Conservation (phyloP, 2,888 invertebrate genomes). For the Branchellion lobata region DNA sequence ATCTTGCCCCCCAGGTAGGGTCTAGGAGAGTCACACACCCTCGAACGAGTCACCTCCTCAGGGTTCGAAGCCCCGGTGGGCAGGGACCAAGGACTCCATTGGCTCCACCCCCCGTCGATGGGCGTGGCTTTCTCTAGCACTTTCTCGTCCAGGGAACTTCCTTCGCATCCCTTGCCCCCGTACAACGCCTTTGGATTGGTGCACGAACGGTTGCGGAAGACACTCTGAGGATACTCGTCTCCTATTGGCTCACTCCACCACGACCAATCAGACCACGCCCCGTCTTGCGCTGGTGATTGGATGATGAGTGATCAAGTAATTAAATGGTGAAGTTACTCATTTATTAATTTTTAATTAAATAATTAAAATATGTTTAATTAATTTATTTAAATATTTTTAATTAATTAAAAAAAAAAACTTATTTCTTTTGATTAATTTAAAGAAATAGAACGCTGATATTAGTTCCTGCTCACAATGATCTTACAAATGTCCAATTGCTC, state of each 20-base stretch:
- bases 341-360: background rate
- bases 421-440: too few relatives aligned
- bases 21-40: background rate
- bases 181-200: background rate
- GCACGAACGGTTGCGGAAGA: background rate
- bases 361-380: background rate
- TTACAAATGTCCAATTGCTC: too few relatives aligned
- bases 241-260: constrained; percentile 19
- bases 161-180: background rate
- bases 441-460: too few relatives aligned
- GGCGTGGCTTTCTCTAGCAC: background rate
- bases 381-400: background rate
- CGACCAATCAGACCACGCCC: constrained; percentile 21
- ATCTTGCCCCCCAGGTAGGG: background rate
- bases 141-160: background rate
- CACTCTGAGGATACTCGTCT: background rate
- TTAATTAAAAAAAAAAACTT: too few relatives aligned
- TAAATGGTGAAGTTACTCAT: too few relatives aligned
- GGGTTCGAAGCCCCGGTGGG: background rate
- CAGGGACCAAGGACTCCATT: background rate
- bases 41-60: background rate
- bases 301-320: too few relatives aligned
- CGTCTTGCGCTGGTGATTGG: constrained; percentile 28
- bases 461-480: too few relatives aligned
- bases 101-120: constrained; percentile 1